Base-by-base conservation (phyloP, 2,888 invertebrate species). In the Hartigia nigra region DNA sequence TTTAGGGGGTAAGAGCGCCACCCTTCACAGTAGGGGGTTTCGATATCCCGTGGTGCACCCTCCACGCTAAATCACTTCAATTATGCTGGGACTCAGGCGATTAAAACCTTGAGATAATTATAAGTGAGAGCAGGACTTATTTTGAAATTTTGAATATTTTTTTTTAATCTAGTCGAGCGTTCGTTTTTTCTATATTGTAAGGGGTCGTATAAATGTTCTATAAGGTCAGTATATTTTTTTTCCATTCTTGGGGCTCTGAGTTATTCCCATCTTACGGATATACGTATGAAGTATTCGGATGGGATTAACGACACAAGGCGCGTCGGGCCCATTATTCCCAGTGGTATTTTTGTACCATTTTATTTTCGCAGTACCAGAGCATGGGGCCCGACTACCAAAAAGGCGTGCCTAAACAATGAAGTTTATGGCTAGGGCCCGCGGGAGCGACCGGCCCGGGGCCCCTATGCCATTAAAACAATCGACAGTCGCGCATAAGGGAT, bases 381-480 rank as follows among this genome's bases (percentile, higher is more conserved):
- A 55, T 55, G 31, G 72, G 72, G 72, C 72, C 72, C 12, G 72
- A 72, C 72, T 72, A 32, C 84, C 79, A 87, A 89, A 90, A 90
- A 88, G 89, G 87, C 88, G 87, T 87, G 87, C 86, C 88, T 88
- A 88, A 90, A 91, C 90, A 91, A 91, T 89, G 90, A 89, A 89
- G 88, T 90, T 90, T 91, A 91, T 88, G 89, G 83, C 82, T 82
- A 85, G 86, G 86, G 86, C 85, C 86, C 80, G 81, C 85, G 83
- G 84, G 83, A 77, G 74, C 82, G 55, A 55, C 55, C 55, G 55
- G 55, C 55, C 55, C 23, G 82, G 84, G 78, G 80, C 76, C 81
- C 74, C 81, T 82, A 80, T 82, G 80, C 87, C 90, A 88, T 90
- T 90, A 90, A 91, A 89, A 90, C 90, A 90, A 91, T 91, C 91